Evolutionary conservation across 2,888 invertebrate species (phyloP).

Genomic region (Andrena bicolor): DNA sequence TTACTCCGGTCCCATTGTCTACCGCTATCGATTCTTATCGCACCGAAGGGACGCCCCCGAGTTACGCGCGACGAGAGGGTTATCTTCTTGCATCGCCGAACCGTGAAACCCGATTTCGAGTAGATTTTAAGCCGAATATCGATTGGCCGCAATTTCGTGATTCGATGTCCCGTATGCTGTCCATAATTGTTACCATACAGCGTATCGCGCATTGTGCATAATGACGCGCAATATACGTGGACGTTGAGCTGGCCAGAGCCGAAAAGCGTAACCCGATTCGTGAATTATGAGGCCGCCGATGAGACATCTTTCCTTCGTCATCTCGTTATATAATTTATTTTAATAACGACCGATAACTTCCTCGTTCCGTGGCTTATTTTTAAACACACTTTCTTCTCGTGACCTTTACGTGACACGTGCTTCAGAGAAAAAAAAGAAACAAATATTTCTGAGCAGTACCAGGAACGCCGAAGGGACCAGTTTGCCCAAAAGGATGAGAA

Average conservation of each 20-base stretch:
- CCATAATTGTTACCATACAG: constrained; percentile 41
- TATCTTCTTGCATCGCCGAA: background rate
- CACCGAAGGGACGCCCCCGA: background rate
- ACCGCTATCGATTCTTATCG: background rate
- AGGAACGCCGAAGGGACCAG: background rate
- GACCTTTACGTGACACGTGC: background rate
- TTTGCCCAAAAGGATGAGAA: background rate
- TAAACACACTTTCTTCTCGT: background rate
- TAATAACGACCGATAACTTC: constrained; percentile 32
- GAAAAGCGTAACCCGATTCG: constrained; percentile 21
- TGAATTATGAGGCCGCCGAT: constrained; percentile 24
- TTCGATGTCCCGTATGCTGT: constrained; percentile 17
- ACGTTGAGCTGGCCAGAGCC: background rate
- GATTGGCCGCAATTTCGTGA: constrained; percentile 33
- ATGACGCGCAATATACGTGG: constrained; percentile 18
- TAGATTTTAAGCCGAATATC: constrained; percentile 34
- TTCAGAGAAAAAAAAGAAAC: too few species aligned
- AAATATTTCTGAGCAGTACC: too few species aligned
- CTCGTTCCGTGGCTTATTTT: constrained; percentile 11
- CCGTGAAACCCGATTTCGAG: background rate
- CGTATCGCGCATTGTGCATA: constrained; percentile 23
- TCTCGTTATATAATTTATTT: constrained; percentile 25
- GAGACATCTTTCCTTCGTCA: constrained; percentile 12
- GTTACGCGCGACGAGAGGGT: background rate
- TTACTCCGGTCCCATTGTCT: background rate